Percentiles rank a stretch among this genome's conserved stretches.
These are phyloP conservation scores for Anagrus nilaparvatae DNA, from an alignment of 1,140 invertebrate species.

Conservation along the genomic window DNA sequence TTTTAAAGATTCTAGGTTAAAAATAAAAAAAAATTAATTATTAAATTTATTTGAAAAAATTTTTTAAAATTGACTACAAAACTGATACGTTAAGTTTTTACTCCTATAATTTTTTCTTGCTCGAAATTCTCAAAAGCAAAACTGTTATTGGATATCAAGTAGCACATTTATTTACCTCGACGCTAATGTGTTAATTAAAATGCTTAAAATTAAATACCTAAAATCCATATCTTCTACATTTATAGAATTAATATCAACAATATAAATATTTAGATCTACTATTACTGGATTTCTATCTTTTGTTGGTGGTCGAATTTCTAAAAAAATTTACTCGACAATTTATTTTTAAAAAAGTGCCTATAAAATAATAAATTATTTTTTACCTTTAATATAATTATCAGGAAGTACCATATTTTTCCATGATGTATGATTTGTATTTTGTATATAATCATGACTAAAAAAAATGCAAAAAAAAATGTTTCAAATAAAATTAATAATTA, in stretches of 20 bases:
- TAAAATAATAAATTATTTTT: constrained; percentile 13
- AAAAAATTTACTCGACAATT: neutral
- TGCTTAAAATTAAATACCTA: constrained; percentile 58
- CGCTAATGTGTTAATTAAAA: too few species aligned
- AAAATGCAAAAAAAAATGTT: constrained; percentile 18
- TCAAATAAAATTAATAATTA: too few species aligned
- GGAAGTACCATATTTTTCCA: constrained; percentile 55
- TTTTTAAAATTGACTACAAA: too few species aligned
- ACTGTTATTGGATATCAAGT: too few species aligned
- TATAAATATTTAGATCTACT: constrained; percentile 67
- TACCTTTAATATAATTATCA: constrained; percentile 63
- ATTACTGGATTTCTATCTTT: constrained; percentile 54
- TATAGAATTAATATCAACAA: constrained; percentile 75
- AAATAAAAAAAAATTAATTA: too few species aligned
- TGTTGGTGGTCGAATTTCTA: constrained; percentile 63
- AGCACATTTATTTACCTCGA: too few species aligned
- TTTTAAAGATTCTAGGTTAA: too few species aligned
- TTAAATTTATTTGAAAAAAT: too few species aligned
- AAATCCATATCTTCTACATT: constrained; percentile 82
- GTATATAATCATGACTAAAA: constrained; percentile 42
- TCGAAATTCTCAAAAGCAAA: too few species aligned
- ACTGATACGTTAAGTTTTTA: too few species aligned
- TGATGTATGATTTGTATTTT: constrained; percentile 47
- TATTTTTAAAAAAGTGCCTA: constrained; percentile 4
- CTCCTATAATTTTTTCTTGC: too few species aligned